Percentiles rank a stretch among this genome's conserved stretches.
phyloP scores from a whole-genome alignment of 1,140 invertebrate species.

The Monomorium pharaonis region DNA sequence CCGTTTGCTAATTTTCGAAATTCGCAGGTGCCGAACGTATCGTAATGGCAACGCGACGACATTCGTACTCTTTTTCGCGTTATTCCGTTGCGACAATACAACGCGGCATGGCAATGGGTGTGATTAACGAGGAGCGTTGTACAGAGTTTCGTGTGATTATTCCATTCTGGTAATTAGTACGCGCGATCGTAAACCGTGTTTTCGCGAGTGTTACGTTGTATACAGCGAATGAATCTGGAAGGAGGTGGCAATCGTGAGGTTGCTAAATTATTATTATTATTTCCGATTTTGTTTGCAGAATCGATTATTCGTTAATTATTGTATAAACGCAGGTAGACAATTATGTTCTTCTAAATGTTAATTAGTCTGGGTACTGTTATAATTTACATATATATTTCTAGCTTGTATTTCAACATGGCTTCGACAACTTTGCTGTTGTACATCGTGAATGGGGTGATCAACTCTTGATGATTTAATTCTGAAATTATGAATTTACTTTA shows the following conservation, averaged over 20 bases:
- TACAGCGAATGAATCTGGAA: not conserved
- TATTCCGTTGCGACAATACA: not conserved
- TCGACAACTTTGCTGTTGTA: not conserved
- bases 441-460: too few species aligned
- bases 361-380: not conserved
- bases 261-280: not conserved
- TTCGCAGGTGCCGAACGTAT: not conserved
- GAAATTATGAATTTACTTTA: too few species aligned
- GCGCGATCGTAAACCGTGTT: not conserved
- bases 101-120: not conserved
- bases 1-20: not conserved
- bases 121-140: not conserved
- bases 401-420: not conserved
- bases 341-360: not conserved
- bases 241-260: not conserved
- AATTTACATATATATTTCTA: not conserved
- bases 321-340: not conserved
- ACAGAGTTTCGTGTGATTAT: constrained; percentile 6
- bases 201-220: not conserved
- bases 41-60: not conserved
- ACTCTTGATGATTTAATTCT: too few species aligned
- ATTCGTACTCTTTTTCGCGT: not conserved
- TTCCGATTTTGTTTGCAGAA: not conserved
- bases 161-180: not conserved
- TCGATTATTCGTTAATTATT: not conserved